phyloP scores from a whole-genome alignment of 2,888 invertebrate genomes.

The Cataglyphis livida region DNA sequence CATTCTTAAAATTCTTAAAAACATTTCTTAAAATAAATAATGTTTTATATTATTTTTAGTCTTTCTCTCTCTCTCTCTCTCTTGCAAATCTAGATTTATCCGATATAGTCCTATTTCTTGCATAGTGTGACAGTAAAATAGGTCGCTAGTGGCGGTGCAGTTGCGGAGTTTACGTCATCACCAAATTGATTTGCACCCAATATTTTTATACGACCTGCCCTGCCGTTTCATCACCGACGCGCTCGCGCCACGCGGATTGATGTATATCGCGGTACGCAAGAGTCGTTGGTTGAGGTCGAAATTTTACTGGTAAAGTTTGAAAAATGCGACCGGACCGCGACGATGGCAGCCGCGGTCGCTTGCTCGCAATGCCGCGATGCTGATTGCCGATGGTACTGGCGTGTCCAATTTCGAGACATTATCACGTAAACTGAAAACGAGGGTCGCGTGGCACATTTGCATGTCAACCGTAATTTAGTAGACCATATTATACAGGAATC shows the following conservation, averaged over 20 bases:
- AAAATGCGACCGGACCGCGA: conserved; percentile 39
- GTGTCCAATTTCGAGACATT: conserved; percentile 63
- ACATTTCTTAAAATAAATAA: not conserved
- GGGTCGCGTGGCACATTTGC: conserved; percentile 33
- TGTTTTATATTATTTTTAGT: not conserved
- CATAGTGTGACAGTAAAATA: not conserved
- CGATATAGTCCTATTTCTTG: not conserved
- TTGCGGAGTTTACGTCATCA: conserved; percentile 26
- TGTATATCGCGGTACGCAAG: conserved; percentile 29
- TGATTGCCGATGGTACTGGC: conserved; percentile 63
- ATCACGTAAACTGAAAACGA: conserved; percentile 48
- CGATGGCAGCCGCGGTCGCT: conserved; percentile 9
- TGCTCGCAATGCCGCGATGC: conserved; percentile 27
- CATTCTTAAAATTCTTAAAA: not conserved
- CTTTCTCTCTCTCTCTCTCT: not conserved
- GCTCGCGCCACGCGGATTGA: conserved; percentile 37
- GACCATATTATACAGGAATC: conserved; percentile 60
- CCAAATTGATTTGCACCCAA: conserved; percentile 47
- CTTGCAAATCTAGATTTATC: not conserved
- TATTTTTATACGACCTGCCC: conserved; percentile 45
- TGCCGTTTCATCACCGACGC: conserved; percentile 42
- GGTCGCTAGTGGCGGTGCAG: conserved; percentile 21
- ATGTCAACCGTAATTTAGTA: conserved; percentile 70
- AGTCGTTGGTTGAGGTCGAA: conserved; percentile 33
- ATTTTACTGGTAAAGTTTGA: conserved; percentile 45